phyloP scores from a whole-genome alignment of 1,140 invertebrate genomes.

The Hylyphantes graminicola region DNA sequence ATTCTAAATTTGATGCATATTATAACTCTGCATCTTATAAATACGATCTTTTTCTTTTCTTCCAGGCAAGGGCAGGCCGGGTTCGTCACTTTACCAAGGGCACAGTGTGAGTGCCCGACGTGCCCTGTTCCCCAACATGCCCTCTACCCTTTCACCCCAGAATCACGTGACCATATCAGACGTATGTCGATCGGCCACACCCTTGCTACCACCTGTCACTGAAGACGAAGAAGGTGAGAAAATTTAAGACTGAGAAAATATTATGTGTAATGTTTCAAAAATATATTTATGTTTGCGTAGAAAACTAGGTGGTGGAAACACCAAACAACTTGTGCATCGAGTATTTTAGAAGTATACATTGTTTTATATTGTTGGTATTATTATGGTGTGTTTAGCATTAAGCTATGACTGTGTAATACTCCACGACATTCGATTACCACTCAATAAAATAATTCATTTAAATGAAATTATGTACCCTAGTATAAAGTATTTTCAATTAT shows the following conservation, averaged over 20 bases:
- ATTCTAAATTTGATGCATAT: too few species aligned
- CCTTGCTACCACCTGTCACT: slow-evolving; percentile 37
- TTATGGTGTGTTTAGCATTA: too few species aligned
- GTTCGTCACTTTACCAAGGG: not conserved
- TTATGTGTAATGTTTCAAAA: not conserved
- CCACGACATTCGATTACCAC: too few species aligned
- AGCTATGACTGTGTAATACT: too few species aligned
- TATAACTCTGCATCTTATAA: not conserved
- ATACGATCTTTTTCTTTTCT: not conserved
- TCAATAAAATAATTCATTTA: too few species aligned
- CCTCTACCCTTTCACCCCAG: not conserved
- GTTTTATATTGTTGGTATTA: too few species aligned
- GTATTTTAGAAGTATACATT: too few species aligned
- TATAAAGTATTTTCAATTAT: too few species aligned
- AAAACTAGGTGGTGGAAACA: too few species aligned
- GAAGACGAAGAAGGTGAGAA: slow-evolving; percentile 45
- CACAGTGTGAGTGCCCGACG: slow-evolving; percentile 11
- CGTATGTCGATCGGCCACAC: slow-evolving; percentile 46
- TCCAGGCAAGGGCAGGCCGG: slow-evolving; percentile 6
- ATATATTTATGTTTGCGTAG: too few species aligned
- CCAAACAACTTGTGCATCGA: too few species aligned
- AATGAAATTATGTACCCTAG: too few species aligned
- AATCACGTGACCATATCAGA: slow-evolving; percentile 51
- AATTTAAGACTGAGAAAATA: not conserved
- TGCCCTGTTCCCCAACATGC: slow-evolving; percentile 13